These are phyloP conservation scores for Donacobius atricapilla DNA, from an alignment of 2,113 vertebrate genomes.

Conservation along the genomic window DNA sequence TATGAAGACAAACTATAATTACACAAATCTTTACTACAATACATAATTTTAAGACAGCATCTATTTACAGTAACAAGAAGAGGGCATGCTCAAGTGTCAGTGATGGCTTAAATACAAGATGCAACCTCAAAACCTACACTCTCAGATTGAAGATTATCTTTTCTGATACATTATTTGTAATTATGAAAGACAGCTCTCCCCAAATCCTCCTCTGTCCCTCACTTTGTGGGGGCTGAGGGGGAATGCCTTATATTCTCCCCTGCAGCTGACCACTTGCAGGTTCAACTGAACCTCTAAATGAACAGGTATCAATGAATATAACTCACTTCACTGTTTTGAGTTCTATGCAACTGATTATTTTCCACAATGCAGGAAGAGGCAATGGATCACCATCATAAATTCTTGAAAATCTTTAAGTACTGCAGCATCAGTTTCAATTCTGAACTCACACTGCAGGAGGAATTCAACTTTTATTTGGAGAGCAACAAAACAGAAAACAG, in stretches of 20 bases:
- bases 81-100: not conserved
- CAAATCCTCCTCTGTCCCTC: not conserved
- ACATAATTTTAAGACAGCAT: not conserved
- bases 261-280: not conserved
- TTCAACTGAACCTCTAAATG: not conserved
- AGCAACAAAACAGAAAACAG: not conserved
- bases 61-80: constrained; percentile 24
- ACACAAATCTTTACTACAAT: not conserved
- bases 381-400: not conserved
- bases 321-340: not conserved
- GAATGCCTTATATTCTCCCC: not conserved
- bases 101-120: not conserved
- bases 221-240: accelerated
- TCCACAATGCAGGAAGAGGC: not conserved
- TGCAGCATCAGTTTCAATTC: not conserved
- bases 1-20: not conserved
- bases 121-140: not conserved
- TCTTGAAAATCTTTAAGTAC: not conserved
- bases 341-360: not conserved
- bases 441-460: not conserved
- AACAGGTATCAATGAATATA: not conserved
- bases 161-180: not conserved
- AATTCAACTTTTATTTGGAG: not conserved
- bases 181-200: not conserved
- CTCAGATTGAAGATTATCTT: not conserved